A percentile compares a stretch with the other conserved stretches of the same genome.
Evolutionary conservation across 2,888 invertebrate species (phyloP).

Genomic region (Himalopsyche tibetana): DNA sequence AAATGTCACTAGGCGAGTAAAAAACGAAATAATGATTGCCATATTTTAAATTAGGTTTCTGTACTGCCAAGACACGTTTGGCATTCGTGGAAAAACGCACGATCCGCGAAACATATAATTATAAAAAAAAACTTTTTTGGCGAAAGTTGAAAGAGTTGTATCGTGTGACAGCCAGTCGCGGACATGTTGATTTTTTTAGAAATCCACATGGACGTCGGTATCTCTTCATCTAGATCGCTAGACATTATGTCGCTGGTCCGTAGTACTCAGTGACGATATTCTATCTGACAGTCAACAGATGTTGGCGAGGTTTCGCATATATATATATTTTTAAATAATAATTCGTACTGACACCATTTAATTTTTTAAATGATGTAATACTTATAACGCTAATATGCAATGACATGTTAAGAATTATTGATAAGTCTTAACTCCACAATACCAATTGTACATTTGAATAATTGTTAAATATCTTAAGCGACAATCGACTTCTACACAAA

Average conservation of each 20-base stretch:
- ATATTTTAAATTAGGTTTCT: constrained; percentile 11
- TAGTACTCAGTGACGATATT: constrained; percentile 1
- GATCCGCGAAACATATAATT: background rate
- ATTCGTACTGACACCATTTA: constrained; percentile 6
- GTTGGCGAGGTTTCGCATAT: constrained; percentile 1
- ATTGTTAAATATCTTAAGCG: too few relatives aligned
- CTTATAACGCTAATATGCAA: too few relatives aligned
- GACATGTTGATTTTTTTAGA: constrained; percentile 15
- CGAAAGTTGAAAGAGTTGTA: constrained; percentile 30
- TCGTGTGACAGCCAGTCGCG: constrained; percentile 14
- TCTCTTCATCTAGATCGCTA: constrained; percentile 14
- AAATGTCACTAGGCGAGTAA: background rate
- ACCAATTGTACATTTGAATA: too few relatives aligned
- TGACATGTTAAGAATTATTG: too few relatives aligned
- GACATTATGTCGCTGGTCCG: background rate
- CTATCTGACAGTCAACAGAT: constrained; percentile 16
- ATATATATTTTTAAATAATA: background rate
- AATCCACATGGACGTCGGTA: constrained; percentile 31
- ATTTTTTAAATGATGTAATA: constrained; percentile 6
- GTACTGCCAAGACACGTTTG: constrained; percentile 9
- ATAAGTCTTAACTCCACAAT: too few relatives aligned
- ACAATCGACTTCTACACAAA: too few relatives aligned
- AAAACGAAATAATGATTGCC: background rate
- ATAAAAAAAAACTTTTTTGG: constrained; percentile 14
- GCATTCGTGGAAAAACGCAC: constrained; percentile 18